These are phyloP conservation scores for Zenarchopterus dispar DNA, from an alignment of 2,797 vertebrate genomes.

Conservation along the genomic window DNA sequence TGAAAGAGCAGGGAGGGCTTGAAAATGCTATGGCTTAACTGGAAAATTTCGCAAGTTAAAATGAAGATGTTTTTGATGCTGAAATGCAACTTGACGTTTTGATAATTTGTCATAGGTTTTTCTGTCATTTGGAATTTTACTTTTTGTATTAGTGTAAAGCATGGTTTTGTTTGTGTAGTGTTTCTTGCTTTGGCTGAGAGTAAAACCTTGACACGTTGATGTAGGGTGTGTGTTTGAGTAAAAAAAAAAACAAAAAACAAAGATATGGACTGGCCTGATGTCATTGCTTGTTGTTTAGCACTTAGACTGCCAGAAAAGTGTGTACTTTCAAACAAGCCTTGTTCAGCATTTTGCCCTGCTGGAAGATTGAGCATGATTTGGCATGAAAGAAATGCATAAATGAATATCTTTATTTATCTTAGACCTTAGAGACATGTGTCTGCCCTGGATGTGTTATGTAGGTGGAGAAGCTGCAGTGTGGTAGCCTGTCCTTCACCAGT, in stretches of 20 bases:
- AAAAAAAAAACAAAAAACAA: background rate
- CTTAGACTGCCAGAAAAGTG: conserved; percentile 3
- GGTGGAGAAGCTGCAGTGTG: conserved; percentile 11
- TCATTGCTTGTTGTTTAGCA: conserved; percentile 11
- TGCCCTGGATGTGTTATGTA: conserved; percentile 25
- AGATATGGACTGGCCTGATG: background rate
- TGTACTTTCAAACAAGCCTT: conserved; percentile 15
- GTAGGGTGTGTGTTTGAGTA: conserved; percentile 13
- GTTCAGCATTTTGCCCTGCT: conserved; percentile 52
- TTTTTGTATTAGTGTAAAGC: conserved; percentile 12
- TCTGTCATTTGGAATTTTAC: background rate
- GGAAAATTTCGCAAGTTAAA: background rate
- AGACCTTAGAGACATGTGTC: background rate
- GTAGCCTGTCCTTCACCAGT: background rate
- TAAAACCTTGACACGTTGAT: conserved; percentile 22
- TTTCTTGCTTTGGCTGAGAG: conserved; percentile 30
- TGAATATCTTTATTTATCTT: conserved; percentile 3
- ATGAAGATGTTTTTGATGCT: background rate
- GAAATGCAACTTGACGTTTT: background rate
- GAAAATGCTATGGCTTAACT: background rate
- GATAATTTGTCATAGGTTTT: background rate
- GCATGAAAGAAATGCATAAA: conserved; percentile 47
- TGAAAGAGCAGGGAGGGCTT: background rate
- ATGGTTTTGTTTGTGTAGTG: conserved; percentile 46
- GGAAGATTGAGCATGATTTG: conserved; percentile 54